These are phyloP conservation scores for Probosciger aterrimus DNA, from an alignment of 2,113 vertebrate genomes.

Conservation along the genomic window DNA sequence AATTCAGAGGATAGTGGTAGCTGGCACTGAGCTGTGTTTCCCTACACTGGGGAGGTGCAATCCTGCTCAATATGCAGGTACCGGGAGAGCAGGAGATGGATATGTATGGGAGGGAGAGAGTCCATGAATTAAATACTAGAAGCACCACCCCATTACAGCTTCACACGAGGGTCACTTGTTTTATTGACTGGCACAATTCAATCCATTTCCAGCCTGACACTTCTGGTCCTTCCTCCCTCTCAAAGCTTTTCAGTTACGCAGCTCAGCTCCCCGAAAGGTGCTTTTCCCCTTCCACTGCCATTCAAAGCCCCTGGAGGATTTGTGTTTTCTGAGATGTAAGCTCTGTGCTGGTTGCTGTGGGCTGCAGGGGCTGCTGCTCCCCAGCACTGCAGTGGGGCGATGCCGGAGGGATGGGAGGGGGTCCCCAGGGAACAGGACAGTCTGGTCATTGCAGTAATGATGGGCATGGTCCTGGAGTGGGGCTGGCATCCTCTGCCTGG, in stretches of 20 bases:
- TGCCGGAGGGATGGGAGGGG: not conserved
- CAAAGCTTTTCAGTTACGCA: not conserved
- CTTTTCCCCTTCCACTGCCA: not conserved
- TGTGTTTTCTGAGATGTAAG: not conserved
- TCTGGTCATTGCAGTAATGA: rapidly evolving
- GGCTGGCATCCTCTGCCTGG: not conserved
- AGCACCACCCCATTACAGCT: not conserved
- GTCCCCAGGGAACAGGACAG: not conserved
- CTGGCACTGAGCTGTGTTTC: not conserved
- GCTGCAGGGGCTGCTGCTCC: not conserved
- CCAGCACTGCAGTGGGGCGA: not conserved
- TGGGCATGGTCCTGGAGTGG: rapidly evolving
- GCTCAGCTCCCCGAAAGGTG: not conserved
- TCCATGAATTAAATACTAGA: not conserved
- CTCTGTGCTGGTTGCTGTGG: not conserved
- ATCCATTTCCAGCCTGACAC: not conserved
- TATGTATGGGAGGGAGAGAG: rapidly evolving
- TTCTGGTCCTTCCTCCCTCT: not conserved
- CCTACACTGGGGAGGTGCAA: not conserved
- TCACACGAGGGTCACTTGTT: not conserved
- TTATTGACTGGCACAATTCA: not conserved
- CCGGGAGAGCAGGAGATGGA: rapidly evolving
- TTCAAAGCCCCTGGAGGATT: not conserved
- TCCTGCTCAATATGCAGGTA: rapidly evolving
- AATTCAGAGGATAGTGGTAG: rapidly evolving